Conservation (phyloP, 2,797 vertebrate genomes). For the Xyrichtys novacula region DNA sequence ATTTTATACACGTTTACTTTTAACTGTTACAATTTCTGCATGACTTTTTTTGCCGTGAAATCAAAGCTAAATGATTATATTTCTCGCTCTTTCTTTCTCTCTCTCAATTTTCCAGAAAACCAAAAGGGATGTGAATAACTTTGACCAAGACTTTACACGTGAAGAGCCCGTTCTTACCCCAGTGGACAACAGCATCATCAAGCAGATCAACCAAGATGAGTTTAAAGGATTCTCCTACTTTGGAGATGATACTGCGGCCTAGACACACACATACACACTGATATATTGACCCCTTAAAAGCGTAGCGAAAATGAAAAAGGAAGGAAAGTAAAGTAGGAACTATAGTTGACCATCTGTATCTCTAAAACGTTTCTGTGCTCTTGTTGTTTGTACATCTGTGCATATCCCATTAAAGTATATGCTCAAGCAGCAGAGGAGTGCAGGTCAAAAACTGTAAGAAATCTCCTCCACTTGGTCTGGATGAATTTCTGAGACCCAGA, state of each 20-base stretch:
- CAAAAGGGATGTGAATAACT: constrained; percentile 99
- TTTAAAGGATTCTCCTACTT: constrained; percentile 98
- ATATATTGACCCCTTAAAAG: constrained; percentile 3
- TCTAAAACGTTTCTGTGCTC: constrained; percentile 43
- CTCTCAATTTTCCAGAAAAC: constrained; percentile 89
- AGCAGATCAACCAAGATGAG: constrained; percentile 98
- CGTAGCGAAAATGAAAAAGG: background rate
- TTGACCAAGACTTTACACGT: constrained; percentile 98
- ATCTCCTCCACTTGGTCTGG: constrained; percentile 4
- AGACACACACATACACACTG: constrained; percentile 38
- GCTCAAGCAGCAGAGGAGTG: constrained; percentile 30
- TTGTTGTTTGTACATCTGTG: constrained; percentile 46
- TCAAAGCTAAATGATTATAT: too few relatives aligned
- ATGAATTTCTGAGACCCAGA: constrained; percentile 3
- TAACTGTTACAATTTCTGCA: too few relatives aligned
- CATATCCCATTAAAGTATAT: constrained; percentile 19
- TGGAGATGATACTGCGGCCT: constrained; percentile 90
- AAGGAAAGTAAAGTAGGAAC: constrained; percentile 41
- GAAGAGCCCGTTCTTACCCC: constrained; percentile 96
- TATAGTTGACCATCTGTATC: constrained; percentile 47
- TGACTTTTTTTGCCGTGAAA: too few relatives aligned
- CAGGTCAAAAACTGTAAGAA: constrained; percentile 20
- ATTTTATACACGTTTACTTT: too few relatives aligned
- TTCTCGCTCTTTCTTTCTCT: background rate
- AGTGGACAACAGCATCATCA: constrained; percentile 93